Conservation (phyloP, 2,113 vertebrate species). For the Hypomesus transpacificus region DNA sequence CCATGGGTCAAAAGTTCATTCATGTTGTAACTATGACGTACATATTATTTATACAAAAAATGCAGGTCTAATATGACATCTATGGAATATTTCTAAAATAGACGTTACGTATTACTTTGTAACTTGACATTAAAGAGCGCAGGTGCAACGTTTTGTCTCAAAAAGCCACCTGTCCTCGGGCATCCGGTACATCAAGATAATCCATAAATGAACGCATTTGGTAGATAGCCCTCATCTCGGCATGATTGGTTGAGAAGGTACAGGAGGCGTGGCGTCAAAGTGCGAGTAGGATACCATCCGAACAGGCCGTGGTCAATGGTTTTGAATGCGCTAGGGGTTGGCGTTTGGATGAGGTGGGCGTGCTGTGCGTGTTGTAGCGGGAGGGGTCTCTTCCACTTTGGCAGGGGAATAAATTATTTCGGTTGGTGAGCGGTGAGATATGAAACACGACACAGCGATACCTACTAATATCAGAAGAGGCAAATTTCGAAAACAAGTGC, state of each 20-base stretch:
- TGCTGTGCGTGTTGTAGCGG: constrained; percentile 8
- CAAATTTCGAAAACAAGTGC: constrained; percentile 16
- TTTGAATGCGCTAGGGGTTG: constrained; percentile 14
- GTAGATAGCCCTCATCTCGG: neutral
- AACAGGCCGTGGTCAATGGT: constrained; percentile 16
- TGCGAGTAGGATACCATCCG: constrained; percentile 1
- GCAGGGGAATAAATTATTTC: constrained; percentile 29
- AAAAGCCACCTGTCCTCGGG: constrained; percentile 23
- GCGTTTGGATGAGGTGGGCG: constrained; percentile 25
- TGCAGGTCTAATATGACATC: neutral
- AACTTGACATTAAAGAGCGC: too few species aligned
- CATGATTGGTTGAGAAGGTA: constrained; percentile 8
- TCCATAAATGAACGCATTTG: constrained; percentile 15
- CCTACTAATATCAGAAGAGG: neutral
- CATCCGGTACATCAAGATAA: neutral
- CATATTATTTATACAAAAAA: neutral
- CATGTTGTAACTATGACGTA: neutral
- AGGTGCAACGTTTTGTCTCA: neutral
- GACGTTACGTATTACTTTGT: too few species aligned
- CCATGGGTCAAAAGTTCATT: neutral
- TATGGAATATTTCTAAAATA: too few species aligned
- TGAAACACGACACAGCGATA: constrained; percentile 17
- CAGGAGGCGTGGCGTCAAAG: constrained; percentile 8
- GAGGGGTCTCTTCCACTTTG: constrained; percentile 20
- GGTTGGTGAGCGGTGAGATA: constrained; percentile 32